Base-by-base conservation (phyloP, 2,888 invertebrate species). In the Cantharis lateralis region DNA sequence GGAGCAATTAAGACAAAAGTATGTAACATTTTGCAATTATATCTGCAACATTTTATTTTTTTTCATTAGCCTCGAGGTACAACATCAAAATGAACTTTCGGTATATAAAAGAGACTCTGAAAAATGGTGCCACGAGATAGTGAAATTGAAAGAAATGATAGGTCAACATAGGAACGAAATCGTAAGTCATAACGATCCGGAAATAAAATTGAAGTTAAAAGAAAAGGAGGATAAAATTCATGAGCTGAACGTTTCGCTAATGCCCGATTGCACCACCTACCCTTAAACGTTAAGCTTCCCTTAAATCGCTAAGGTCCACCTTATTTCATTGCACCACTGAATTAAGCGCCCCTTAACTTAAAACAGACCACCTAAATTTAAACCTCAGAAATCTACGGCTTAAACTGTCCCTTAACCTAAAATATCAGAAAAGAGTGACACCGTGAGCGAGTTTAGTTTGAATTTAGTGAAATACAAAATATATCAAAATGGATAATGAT, bases 51-150 rank as follows among this genome's bases (percentile, higher is more conserved):
- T n/a, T 4, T 48, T 24, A 62, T 16, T 32, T 66, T 18, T 18
- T 18, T 11, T 69, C 69, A 84, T 62, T 74, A 89, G 93, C 84
- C 85, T 93, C 70, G 91, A 92, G 82, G 91, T 91, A 78, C 90
- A 92, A 72, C 93, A 93, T 84, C 89, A 89, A 81, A 89, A 90
- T 79, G 93, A 93, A 87, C 89, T 93, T 20, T 90, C 90, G 16
- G 91, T 91, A 16, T 93, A 93, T 82, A 92, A 92, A 83, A 90
- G 89, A 3, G 93, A 93, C 83, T 90, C 91, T 63, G 90, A 91
- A 73, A 93, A 93, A 82, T 92, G 92, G 91, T 82, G 92, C 24
- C 84, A 88, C 3, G 92, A 93, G 82, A 87, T 92, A 0, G 85
- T 87, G 3, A 84, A 83, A 70, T 82, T 90, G 63, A 87, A 89